Evolutionary conservation across 2,888 invertebrate genomes (phyloP).

Genomic region (Amphiduros pacificus): DNA sequence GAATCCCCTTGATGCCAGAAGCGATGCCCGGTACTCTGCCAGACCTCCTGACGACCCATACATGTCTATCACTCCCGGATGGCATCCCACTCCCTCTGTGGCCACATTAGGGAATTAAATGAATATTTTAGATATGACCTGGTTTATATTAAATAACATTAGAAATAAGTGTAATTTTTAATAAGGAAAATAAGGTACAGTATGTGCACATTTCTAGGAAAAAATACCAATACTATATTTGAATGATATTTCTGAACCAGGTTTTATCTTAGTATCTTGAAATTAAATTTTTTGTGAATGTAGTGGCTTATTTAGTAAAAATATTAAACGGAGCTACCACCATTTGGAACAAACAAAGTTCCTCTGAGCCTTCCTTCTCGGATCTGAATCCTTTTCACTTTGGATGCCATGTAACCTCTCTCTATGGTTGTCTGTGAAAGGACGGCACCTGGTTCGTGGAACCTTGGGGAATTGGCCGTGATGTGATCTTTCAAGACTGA

Average conservation of each 20-base stretch:
- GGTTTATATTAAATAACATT: too few relatives aligned
- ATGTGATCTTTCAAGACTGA: background rate
- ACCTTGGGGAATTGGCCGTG: background rate
- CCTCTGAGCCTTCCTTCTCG: conserved; percentile 18
- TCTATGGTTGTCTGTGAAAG: background rate
- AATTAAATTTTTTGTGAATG: too few relatives aligned
- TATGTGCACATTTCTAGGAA: too few relatives aligned
- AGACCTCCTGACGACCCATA: conserved; percentile 47
- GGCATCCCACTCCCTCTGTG: background rate
- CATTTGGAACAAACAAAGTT: conserved; percentile 15
- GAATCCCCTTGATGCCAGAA: conserved; percentile 44
- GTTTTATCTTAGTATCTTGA: too few relatives aligned
- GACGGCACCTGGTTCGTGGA: background rate
- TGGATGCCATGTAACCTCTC: conserved; percentile 5
- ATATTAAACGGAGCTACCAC: too few relatives aligned
- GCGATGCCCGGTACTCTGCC: conserved; percentile 40
- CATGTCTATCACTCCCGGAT: conserved; percentile 47
- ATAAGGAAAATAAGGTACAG: too few relatives aligned
- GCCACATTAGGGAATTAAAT: too few relatives aligned
- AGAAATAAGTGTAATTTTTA: too few relatives aligned
- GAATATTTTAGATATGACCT: too few relatives aligned
- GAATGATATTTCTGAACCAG: too few relatives aligned
- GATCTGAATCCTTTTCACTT: conserved; percentile 11
- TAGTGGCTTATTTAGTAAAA: too few relatives aligned
- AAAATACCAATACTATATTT: too few relatives aligned